phyloP scores from a whole-genome alignment of 2,888 invertebrate species.

The Nineta flava region DNA sequence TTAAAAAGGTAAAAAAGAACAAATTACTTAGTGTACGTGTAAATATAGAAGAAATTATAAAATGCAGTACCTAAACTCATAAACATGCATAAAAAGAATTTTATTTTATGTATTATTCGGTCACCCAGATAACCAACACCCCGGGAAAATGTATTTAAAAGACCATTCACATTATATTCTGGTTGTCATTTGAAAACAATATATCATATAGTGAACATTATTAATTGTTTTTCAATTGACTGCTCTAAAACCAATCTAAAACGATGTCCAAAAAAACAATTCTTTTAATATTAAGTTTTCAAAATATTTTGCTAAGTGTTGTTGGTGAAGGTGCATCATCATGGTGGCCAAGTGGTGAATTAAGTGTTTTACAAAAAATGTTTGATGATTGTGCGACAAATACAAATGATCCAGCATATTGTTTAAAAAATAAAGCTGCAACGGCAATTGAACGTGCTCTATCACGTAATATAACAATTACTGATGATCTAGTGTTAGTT shows the following conservation, averaged over 20 bases:
- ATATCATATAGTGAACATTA: not conserved
- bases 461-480: conserved; percentile 21
- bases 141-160: not conserved
- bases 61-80: too few relatives aligned
- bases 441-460: conserved; percentile 20
- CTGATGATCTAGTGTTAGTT: conserved; percentile 19
- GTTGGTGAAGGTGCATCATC: not conserved
- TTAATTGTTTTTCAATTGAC: too few relatives aligned
- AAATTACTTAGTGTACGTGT: too few relatives aligned
- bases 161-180: not conserved
- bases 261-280: not conserved
- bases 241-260: too few relatives aligned
- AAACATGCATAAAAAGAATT: not conserved
- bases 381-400: conserved; percentile 4
- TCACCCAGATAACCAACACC: conserved; percentile 2
- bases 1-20: too few relatives aligned
- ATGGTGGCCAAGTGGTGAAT: conserved; percentile 5
- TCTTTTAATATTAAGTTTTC: not conserved
- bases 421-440: conserved; percentile 22
- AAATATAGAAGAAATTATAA: too few relatives aligned
- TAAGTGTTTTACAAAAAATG: conserved; percentile 4
- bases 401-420: conserved; percentile 11
- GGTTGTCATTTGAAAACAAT: not conserved
- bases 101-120: not conserved
- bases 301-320: not conserved